Base-by-base conservation (phyloP, 1,140 invertebrate species). In the Pseudomyrmex gracilis region DNA sequence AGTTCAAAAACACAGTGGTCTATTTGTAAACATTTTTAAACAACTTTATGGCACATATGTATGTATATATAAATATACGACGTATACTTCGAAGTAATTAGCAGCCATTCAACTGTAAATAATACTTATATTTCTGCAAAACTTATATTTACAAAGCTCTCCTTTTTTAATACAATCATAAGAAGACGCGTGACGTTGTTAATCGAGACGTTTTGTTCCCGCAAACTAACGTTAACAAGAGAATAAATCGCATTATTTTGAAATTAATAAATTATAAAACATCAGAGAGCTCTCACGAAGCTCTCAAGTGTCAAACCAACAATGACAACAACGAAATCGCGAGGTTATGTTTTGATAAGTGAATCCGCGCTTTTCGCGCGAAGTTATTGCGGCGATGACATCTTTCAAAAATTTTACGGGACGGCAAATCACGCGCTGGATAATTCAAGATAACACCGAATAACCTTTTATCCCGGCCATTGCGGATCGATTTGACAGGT, bases 401-500 rank as follows among this genome's bases (percentile, higher is more conserved):
- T 70, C 66, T 73, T 47, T 53, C 22, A 17, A 22, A 2, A 63
- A 61, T 84, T 15, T 15, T 43, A 24, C 5, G 7, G 66, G n/a
- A n/a, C 9, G 34, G 77, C 22, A 17, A 58, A 17, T 80, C 64
- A 15, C 57, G 15, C 66, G 63, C 55, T 67, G 66, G 61, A 51
- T 78, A 20, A 83, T 64, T 1, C 63, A 71, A 51, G 80, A 78
- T 88, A 57, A 57, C 67, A 73, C 47, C 47, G 49, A 89, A 89
- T 90, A 91, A 94, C 93, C 93, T 94, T 94, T 94, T 87, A 94
- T 93, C 84, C 93, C 93, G 76, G 93, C 93, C 93, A 94, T 94
- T 77, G 87, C 85, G 83, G 80, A 87, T 89, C 85, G 78, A 87
- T 85, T 90, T 90, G 86, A 89, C 80, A 91, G 91, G 58, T 85